Evolutionary conservation across 64 coral and sea anemone species (phyloP), one percentile per base, ranked within the genome.

Genomic region (Acropora yongei): DNA sequence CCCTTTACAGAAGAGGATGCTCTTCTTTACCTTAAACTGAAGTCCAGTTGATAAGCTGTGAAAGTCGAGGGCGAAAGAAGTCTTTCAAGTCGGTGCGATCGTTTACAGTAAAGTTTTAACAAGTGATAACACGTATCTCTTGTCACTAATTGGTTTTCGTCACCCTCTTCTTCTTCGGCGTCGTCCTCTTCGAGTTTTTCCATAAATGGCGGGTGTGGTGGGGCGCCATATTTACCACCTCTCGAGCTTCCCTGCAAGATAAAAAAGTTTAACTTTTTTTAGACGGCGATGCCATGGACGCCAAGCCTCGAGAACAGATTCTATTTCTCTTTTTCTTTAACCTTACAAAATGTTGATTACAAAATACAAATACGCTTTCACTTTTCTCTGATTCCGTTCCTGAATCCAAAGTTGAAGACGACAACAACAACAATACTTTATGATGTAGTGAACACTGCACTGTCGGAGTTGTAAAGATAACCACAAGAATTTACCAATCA

Each of bases 81-180:
- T 43, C 89, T 91, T 75, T 99, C 97, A 2, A 99, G 92, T 60
- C 97, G 83, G 76, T 99, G 97, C 11, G 97, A 96, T 47, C 94
- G 71, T 74, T 99, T 94, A 68, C 94, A 99, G 74, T 93, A 99
- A 20, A 99, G 85, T 63, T 99, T 96, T 11, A 99, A 53, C 45
- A 99, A 82, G 91, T 99, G 97, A 94, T 99, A 99, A 76, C 97
- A 99, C 1, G 94, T 96, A 42, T 99, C 97, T 45, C 89, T 88
- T 39, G 88, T 76, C 49, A 72, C 16, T 2, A 73, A 68, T 8
- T 41, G 13, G 13, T 84, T 76, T 63, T 91, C 92, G 0, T 90
- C 88, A 3, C 91, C 88, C 19, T 74, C 74, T 1, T 90, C 61
- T 45, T 88, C 88, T 55, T 55, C 51, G 5, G 5, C 51, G 30